These are phyloP conservation scores for Chlorops oryzae DNA, from an alignment of 1,140 invertebrate genomes.

Conservation along the genomic window DNA sequence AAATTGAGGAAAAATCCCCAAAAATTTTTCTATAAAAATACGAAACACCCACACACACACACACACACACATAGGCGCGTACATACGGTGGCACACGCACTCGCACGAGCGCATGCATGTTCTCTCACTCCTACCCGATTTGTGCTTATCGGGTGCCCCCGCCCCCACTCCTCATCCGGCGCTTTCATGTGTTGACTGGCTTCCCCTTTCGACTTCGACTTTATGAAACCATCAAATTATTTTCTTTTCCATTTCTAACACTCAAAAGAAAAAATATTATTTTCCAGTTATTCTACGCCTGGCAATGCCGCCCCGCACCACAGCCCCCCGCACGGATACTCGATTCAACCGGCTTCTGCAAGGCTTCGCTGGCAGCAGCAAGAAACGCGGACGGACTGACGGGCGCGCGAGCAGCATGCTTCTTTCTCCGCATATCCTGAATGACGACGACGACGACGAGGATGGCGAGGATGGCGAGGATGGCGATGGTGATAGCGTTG, in stretches of 20 bases:
- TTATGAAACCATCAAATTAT: slow-evolving; percentile 48
- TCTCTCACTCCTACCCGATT: slow-evolving; percentile 6
- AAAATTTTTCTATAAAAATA: slow-evolving; percentile 1
- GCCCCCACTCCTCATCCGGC: neutral
- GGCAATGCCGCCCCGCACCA: too few relatives aligned
- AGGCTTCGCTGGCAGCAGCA: too few relatives aligned
- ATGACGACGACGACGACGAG: too few relatives aligned
- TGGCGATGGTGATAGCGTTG: too few relatives aligned
- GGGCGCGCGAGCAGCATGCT: too few relatives aligned
- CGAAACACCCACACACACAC: slow-evolving; percentile 16
- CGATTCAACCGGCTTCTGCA: too few relatives aligned
- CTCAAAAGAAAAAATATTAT: slow-evolving; percentile 42
- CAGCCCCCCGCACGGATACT: too few relatives aligned
- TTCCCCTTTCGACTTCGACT: slow-evolving; percentile 19
- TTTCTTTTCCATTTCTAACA: slow-evolving; percentile 48
- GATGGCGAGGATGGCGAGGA: too few relatives aligned
- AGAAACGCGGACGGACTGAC: too few relatives aligned
- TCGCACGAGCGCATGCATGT: slow-evolving; percentile 25
- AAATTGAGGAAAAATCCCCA: slow-evolving; percentile 8
- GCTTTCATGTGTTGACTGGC: too few relatives aligned
- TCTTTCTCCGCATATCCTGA: too few relatives aligned
- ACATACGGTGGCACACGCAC: slow-evolving; percentile 41
- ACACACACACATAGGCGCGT: neutral
- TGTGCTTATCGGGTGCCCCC: slow-evolving; percentile 6
- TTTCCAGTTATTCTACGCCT: slow-evolving; percentile 12